Percentiles rank a stretch among this genome's conserved stretches.
These are phyloP conservation scores for Microchirus variegatus DNA, from an alignment of 2,797 vertebrate genomes.

Conservation along the genomic window DNA sequence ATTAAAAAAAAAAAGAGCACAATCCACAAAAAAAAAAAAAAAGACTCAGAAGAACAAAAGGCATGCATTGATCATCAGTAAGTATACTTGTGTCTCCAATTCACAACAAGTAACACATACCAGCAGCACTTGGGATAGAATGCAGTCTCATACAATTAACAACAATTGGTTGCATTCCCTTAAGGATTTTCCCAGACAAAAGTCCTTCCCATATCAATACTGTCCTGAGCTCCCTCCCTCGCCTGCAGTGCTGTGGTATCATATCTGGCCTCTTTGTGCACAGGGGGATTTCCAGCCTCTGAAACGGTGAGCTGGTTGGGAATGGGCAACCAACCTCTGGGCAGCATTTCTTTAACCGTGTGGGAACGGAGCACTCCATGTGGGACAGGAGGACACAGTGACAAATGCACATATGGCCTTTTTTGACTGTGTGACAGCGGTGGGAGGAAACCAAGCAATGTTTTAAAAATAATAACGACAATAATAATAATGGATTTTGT, in stretches of 20 bases:
- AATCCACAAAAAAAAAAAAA: slow-evolving; percentile 42
- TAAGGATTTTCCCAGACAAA: slow-evolving; percentile 82
- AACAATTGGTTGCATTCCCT: slow-evolving; percentile 81
- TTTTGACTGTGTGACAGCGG: slow-evolving; percentile 16
- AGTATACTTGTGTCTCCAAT: slow-evolving; percentile 61
- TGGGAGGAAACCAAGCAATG: neutral
- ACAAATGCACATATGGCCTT: slow-evolving; percentile 24
- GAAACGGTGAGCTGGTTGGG: slow-evolving; percentile 84
- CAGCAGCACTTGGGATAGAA: slow-evolving; percentile 65
- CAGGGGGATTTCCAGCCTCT: slow-evolving; percentile 83
- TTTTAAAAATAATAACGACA: no score
- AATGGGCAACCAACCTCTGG: slow-evolving; percentile 78
- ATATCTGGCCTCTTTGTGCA: slow-evolving; percentile 85
- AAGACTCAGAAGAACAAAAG: slow-evolving; percentile 45
- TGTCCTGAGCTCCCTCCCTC: slow-evolving; percentile 79
- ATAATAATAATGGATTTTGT: no score
- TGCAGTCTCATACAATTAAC: slow-evolving; percentile 71
- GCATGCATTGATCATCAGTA: slow-evolving; percentile 44
- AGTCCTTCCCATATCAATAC: slow-evolving; percentile 78
- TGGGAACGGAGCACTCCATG: slow-evolving; percentile 71
- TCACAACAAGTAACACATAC: slow-evolving; percentile 74
- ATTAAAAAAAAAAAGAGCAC: neutral
- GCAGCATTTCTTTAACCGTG: slow-evolving; percentile 77
- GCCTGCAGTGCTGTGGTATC: slow-evolving; percentile 84
- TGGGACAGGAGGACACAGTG: slow-evolving; percentile 49